Conservation (phyloP, 2,113 vertebrate species). For the Pluvialis apricaria region DNA sequence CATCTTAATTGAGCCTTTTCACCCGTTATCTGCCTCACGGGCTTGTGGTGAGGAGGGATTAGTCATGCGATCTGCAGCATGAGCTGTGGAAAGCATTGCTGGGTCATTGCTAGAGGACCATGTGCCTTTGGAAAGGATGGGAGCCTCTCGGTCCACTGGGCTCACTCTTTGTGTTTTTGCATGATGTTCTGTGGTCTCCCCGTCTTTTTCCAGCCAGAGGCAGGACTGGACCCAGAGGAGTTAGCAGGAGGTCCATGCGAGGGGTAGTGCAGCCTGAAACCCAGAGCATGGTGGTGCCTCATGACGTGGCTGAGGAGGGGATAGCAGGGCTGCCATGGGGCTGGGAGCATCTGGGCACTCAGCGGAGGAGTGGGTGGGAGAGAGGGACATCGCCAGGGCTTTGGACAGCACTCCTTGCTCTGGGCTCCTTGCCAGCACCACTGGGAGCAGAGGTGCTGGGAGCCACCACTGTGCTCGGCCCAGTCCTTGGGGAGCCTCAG, state of each 20-base stretch:
- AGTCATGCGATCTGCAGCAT: conserved; percentile 33
- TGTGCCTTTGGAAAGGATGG: background rate
- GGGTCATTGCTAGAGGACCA: background rate
- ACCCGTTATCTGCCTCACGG: background rate
- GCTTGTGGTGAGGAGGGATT: conserved; percentile 28
- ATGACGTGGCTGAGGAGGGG: background rate
- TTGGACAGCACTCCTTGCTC: background rate
- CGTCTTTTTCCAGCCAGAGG: background rate
- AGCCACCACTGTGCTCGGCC: background rate
- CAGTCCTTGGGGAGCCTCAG: background rate
- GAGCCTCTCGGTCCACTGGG: background rate
- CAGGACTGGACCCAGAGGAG: background rate
- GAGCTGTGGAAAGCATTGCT: background rate
- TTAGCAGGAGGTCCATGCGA: background rate
- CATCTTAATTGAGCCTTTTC: conserved; percentile 11
- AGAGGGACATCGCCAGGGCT: background rate
- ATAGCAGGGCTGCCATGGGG: fast-evolving
- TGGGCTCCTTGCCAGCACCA: background rate
- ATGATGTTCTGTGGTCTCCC: background rate
- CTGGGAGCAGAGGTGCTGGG: background rate
- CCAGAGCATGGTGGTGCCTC: background rate
- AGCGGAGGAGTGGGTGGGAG: background rate
- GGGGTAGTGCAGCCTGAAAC: background rate
- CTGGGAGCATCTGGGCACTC: background rate
- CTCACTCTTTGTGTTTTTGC: background rate